These are phyloP conservation scores for Synanthedon formicaeformis DNA, from an alignment of 2,888 invertebrate genomes.

Conservation along the genomic window DNA sequence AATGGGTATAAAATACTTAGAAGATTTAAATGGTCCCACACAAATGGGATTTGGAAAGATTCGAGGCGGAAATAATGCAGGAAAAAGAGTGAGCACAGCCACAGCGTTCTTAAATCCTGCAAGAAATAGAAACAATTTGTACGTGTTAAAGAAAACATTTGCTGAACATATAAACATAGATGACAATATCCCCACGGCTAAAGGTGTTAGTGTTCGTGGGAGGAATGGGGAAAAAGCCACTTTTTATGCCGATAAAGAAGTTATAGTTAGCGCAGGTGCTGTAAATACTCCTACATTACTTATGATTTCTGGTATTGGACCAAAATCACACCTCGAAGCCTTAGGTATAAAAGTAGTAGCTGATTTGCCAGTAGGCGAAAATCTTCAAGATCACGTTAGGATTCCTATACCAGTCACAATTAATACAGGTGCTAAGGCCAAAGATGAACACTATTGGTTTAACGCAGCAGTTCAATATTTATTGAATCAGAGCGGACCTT, in stretches of 20 bases:
- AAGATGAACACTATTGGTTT: slow-evolving; percentile 38
- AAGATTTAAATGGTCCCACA: slow-evolving; percentile 47
- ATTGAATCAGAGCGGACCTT: slow-evolving; percentile 48
- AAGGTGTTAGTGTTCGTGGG: slow-evolving; percentile 32
- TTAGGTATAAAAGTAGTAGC: slow-evolving; percentile 31
- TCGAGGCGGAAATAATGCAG: slow-evolving; percentile 59
- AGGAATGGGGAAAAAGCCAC: slow-evolving; percentile 24
- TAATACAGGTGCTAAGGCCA: slow-evolving; percentile 34
- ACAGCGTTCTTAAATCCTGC: slow-evolving; percentile 56
- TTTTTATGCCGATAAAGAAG: slow-evolving; percentile 40
- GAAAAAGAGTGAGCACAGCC: slow-evolving; percentile 66
- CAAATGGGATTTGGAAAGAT: slow-evolving; percentile 69
- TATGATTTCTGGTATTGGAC: slow-evolving; percentile 53
- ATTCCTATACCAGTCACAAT: slow-evolving; percentile 50
- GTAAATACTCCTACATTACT: slow-evolving; percentile 47
- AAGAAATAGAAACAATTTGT: slow-evolving; percentile 38
- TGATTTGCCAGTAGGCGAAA: slow-evolving; percentile 50
- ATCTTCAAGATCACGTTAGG: slow-evolving; percentile 60
- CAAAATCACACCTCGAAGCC: slow-evolving; percentile 32
- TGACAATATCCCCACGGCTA: slow-evolving; percentile 24
- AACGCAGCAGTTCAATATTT: slow-evolving; percentile 48
- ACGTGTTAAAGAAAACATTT: slow-evolving; percentile 39
- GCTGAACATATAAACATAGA: slow-evolving; percentile 30
- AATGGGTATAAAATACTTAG: slow-evolving; percentile 54
- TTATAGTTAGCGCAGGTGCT: slow-evolving; percentile 48